Base-by-base conservation (phyloP, 1,140 invertebrate genomes). In the Polyergus mexicanus region DNA sequence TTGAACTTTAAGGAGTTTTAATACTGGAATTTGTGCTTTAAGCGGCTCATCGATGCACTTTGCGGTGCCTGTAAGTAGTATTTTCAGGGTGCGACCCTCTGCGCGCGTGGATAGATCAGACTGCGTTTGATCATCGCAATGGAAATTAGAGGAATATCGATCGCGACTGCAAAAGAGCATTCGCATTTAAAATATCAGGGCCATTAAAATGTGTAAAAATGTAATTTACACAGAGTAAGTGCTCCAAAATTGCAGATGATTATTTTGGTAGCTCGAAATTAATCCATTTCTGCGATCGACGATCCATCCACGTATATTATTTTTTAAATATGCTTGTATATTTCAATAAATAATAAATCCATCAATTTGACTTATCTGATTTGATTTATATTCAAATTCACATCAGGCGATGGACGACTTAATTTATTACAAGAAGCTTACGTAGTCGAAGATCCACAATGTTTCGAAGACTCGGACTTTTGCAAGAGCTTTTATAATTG, bases 11-110 rank as follows among this genome's bases (percentile, higher is more conserved):
- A 32, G 19, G 60, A 84, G 62, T 22, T 86, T 84, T 88, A 58
- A 38, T 25, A 19, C 19, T 11, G 35, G 51, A 54, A 25, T 80
- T 54, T 68, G 65, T 38, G 47, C 47, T 51, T 68, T 69, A 69
- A 38, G 47, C 76, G 16, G 38, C 16, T 28, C 28, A 19, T 25
- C n/a, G 22, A 71, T 58, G n/a, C 69, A 58, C 66, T 72, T 76
- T n/a, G 6, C 71, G 16, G 56, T 66, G 65, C 16, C 84, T 47
- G 86, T 88, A 90, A 90, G 89, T 90, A 90, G 54, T 16, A 51
- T 76, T 60, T 60, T 90, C 38, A 32, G 6, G 16, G 44, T 25
- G n/a, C 60, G 63, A 84, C n/a, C 13, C 25, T 8, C 13, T 54
- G 81, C 62, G 13, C 13, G 86, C 62, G 13, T 11, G 76, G 11